phyloP scores from a whole-genome alignment of 2,797 vertebrate genomes.

The Pantherophis vulpinus region DNA sequence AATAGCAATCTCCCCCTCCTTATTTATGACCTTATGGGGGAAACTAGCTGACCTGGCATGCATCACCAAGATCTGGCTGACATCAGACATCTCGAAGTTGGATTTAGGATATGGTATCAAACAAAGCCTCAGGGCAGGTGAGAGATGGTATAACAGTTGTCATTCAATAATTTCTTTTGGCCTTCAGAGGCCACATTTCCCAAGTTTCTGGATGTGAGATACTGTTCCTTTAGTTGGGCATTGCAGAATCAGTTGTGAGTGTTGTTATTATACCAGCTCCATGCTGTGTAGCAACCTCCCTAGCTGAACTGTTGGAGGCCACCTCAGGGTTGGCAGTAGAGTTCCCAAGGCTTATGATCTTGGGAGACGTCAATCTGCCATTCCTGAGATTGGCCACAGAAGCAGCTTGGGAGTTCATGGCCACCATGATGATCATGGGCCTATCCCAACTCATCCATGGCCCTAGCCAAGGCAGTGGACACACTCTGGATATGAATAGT shows the following conservation, averaged over 20 bases:
- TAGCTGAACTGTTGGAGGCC: not conserved
- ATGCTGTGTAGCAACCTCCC: not conserved
- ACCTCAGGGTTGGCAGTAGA: not conserved
- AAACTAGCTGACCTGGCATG: not conserved
- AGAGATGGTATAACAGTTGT: not conserved
- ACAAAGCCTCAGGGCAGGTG: not conserved
- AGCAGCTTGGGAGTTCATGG: not conserved
- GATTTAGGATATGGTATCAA: not conserved
- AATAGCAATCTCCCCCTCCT: not conserved
- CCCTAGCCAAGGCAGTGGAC: not conserved
- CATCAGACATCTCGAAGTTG: not conserved
- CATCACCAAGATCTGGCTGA: not conserved
- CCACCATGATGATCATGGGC: not conserved
- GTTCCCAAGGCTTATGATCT: not conserved
- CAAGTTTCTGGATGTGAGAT: not conserved
- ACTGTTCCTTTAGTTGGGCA: not conserved
- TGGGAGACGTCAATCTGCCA: not conserved
- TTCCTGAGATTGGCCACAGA: not conserved
- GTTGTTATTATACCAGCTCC: not conserved
- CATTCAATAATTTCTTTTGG: not conserved
- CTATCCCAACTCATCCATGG: not conserved
- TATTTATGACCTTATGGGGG: not conserved
- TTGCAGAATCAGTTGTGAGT: not conserved
- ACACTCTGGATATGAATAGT: not conserved
- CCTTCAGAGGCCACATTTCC: not conserved